Evolutionary conservation across 2,797 vertebrate species (phyloP).

Genomic region (Carapus acus): DNA sequence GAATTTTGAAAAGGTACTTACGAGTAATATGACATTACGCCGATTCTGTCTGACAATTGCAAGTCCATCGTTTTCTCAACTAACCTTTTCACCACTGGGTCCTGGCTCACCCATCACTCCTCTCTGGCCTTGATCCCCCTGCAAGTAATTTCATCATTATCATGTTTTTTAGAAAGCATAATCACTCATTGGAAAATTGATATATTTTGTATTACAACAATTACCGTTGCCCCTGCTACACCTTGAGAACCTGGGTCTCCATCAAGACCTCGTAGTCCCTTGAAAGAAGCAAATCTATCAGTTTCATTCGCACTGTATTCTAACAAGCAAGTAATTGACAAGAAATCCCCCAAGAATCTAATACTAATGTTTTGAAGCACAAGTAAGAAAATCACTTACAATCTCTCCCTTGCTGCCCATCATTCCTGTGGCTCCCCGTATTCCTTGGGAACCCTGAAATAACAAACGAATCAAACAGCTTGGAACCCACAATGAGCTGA

Average conservation of each 20-base stretch:
- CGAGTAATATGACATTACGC: not conserved
- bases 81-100: conserved; percentile 83
- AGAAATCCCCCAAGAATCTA: conserved; percentile 3
- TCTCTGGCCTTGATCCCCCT: conserved; percentile 91
- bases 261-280: conserved; percentile 88
- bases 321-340: not conserved
- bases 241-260: conserved; percentile 89
- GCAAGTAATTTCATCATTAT: conserved; percentile 26
- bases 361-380: not conserved
- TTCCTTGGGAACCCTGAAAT: conserved; percentile 84
- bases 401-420: conserved; percentile 84
- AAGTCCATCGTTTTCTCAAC: conserved; percentile 33
- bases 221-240: conserved; percentile 83
- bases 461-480: conserved; percentile 28
- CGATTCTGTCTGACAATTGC: not conserved
- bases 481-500: conserved; percentile 12
- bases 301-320: not conserved
- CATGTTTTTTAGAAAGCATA: too few species aligned
- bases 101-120: conserved; percentile 85
- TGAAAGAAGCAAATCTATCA: conserved; percentile 18
- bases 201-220: not conserved
- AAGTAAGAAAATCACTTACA: conserved; percentile 65
- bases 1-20: not conserved
- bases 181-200: not conserved
- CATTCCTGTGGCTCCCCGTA: conserved; percentile 86